Base-by-base conservation (phyloP, 2,797 vertebrate genomes). In the Threskiornis aethiopicus region DNA sequence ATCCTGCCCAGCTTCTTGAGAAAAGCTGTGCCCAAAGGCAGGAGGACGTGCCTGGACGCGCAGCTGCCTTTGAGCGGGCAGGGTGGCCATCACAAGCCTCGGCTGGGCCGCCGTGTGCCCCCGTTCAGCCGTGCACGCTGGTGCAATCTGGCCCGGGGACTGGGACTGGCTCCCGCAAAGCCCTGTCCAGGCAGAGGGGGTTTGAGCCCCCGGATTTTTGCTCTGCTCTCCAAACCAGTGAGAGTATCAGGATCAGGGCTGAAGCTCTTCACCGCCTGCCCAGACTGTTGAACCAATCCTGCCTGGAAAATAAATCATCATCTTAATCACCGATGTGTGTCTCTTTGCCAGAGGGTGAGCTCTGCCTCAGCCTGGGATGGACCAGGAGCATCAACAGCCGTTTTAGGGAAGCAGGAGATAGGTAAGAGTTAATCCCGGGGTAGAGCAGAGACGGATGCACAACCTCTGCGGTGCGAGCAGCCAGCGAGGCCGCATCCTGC, bases 311-410 rank as follows among this genome's bases (percentile, higher is more conserved):
- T 15, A 70, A 81, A 72, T 31, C 33, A 22, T 8, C 5, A 0
- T 28, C 19, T 47, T n/a, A 1, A 21, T 51, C n/a, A 26, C 21
- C 0, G 0, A 10, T 26, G n/a, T 14, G 44, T 25, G 35, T 42
- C 44, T 35, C 16, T 62, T 13, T 69, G 65, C 49, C 67, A 33
- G 55, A 46, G 87, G 42, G 11, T 25, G 64, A 92, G 64, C 83
- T 90, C 67, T 80, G 76, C 87, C 33, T 88, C 82, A 4, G 61
- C n/a, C 84, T 31, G 31, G 33, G 64, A 8, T 4, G 59, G 28
- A 44, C 28, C 84, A n/a, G 65, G 64, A 84, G 59, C 93, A 59
- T 4, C 67, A 19, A 6, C 59, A 62, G 1, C 3, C 14, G 3
- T 10, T 41, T 16, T 31, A 62, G 82, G 58, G 84, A 28, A 35